phyloP scores from a whole-genome alignment of 2,113 vertebrate species.

The Clupea harengus region DNA sequence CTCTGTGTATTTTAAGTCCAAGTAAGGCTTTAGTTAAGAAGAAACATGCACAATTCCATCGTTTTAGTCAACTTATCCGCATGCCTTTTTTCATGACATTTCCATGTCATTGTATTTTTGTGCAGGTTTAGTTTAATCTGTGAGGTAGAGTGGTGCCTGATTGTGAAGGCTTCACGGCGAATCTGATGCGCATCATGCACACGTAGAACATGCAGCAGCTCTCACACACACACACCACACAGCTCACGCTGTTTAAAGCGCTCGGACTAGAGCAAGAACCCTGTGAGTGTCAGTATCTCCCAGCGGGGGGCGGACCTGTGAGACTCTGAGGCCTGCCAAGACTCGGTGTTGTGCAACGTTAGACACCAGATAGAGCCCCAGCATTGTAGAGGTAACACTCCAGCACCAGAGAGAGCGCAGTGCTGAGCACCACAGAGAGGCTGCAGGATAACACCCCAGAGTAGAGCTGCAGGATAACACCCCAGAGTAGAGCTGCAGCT shows the following conservation, averaged over 20 bases:
- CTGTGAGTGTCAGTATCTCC: too few relatives aligned
- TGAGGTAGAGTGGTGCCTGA: neutral
- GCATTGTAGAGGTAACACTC: neutral
- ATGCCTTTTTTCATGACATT: neutral
- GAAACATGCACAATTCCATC: slow-evolving; percentile 7
- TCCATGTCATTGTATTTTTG: neutral
- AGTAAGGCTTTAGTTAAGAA: neutral
- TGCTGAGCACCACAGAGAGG: too few relatives aligned
- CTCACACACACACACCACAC: too few relatives aligned
- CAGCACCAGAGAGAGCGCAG: neutral
- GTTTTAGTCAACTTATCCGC: neutral
- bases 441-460: neutral
- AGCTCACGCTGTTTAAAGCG: neutral
- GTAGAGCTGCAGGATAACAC: neutral
- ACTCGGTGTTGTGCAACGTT: neutral
- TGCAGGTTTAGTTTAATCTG: neutral
- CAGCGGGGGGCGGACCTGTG: neutral
- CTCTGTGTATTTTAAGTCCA: neutral
- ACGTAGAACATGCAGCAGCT: neutral
- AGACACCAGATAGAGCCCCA: neutral
- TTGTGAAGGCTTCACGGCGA: neutral
- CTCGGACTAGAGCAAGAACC: too few relatives aligned
- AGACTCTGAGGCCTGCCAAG: neutral
- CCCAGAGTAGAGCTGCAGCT: neutral
- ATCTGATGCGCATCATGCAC: neutral